A percentile compares a stretch with the other conserved stretches of the same genome.
Evolutionary conservation across 1,140 invertebrate species (phyloP).

Genomic region (Drosophila ohnishii): DNA sequence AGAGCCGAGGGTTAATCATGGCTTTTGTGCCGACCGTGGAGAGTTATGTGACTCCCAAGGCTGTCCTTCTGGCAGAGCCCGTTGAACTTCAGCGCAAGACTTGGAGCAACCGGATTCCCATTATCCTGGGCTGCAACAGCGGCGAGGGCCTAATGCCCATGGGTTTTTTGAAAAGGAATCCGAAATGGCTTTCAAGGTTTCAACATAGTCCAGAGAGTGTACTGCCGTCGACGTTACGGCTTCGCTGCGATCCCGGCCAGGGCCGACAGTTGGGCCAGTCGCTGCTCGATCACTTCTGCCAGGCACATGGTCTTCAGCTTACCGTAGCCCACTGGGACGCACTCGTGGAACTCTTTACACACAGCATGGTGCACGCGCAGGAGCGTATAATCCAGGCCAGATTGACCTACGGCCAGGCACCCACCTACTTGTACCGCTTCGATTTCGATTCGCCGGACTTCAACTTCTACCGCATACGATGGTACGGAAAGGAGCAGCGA

Average conservation of each 20-base stretch:
- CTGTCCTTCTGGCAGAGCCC: conserved; percentile 48
- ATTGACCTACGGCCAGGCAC: conserved; percentile 56
- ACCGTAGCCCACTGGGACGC: neutral
- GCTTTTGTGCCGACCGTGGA: conserved; percentile 56
- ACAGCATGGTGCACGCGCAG: conserved; percentile 68
- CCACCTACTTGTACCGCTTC: conserved; percentile 83
- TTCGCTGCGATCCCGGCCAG: conserved; percentile 23
- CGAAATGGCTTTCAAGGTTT: conserved; percentile 6
- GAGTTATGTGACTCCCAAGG: conserved; percentile 29
- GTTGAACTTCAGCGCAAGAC: conserved; percentile 42
- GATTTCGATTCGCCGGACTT: conserved; percentile 76
- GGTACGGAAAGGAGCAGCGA: conserved; percentile 51
- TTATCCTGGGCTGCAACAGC: conserved; percentile 62
- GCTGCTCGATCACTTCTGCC: conserved; percentile 40
- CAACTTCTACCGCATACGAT: conserved; percentile 67
- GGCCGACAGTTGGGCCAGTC: conserved; percentile 38
- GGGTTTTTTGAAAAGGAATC: conserved; percentile 10
- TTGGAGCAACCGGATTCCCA: conserved; percentile 65
- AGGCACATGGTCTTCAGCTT: conserved; percentile 7
- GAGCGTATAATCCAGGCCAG: conserved; percentile 70
- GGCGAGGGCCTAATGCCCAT: conserved; percentile 22
- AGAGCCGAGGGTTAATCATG: neutral
- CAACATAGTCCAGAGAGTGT: conserved; percentile 30
- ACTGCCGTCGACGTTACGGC: conserved; percentile 41
- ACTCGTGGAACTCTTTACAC: conserved; percentile 41